These are phyloP conservation scores for Neotoma lepida DNA, from an alignment of 2,113 vertebrate species.

Conservation along the genomic window DNA sequence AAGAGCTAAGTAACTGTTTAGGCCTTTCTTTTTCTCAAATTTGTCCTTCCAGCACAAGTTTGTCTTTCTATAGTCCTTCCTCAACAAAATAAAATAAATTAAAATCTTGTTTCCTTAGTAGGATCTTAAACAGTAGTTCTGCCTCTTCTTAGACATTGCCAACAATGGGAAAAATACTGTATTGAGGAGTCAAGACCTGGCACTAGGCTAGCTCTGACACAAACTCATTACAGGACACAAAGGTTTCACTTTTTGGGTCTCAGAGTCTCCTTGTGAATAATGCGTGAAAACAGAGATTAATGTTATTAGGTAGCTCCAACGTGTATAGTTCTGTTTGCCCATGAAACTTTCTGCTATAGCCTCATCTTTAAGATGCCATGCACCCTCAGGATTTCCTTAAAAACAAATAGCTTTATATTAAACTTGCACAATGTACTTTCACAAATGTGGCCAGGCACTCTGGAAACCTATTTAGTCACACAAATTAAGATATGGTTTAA, in stretches of 20 bases:
- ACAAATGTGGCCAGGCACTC: background rate
- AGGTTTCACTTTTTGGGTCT: background rate
- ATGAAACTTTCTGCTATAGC: background rate
- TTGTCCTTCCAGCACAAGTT: background rate
- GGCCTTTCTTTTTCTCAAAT: slow-evolving; percentile 40
- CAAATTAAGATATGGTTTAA: background rate
- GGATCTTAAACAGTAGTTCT: slow-evolving; percentile 8
- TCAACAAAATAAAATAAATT: slow-evolving; percentile 35
- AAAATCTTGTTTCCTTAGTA: slow-evolving; percentile 1
- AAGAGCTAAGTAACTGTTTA: background rate
- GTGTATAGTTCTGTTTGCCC: background rate
- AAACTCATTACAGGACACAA: background rate
- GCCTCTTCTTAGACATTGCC: background rate
- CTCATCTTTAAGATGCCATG: background rate
- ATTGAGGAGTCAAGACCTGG: background rate
- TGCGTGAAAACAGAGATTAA: background rate
- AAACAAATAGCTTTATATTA: slow-evolving; percentile 3
- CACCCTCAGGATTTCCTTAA: background rate
- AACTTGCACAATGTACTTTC: slow-evolving; percentile 3
- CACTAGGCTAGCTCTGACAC: background rate
- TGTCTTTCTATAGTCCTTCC: background rate
- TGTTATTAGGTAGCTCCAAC: background rate
- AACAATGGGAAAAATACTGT: background rate
- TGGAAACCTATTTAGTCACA: background rate
- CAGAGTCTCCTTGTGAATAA: background rate